These are phyloP conservation scores for Crocodylus rhombifer DNA, from an alignment of 2,797 vertebrate genomes.

Conservation along the genomic window DNA sequence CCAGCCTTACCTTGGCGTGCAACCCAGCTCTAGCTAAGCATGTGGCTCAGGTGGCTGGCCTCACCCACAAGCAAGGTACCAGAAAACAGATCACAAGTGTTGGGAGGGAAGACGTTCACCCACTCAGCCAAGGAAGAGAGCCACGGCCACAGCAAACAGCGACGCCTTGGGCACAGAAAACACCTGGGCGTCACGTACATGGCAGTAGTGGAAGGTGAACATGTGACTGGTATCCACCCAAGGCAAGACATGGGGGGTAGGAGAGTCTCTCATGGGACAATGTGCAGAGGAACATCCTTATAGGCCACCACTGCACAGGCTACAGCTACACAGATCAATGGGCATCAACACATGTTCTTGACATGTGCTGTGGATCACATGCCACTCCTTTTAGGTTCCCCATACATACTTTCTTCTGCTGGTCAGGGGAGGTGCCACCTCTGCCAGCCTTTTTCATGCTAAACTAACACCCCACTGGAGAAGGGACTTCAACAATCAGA, in stretches of 20 bases:
- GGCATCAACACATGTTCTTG: too few species aligned
- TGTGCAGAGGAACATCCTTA: not conserved
- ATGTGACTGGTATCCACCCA: accelerated
- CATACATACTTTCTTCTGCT: accelerated
- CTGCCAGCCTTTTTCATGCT: not conserved
- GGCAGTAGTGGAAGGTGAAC: too few species aligned
- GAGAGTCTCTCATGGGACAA: accelerated
- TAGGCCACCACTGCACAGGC: not conserved
- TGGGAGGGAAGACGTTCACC: not conserved
- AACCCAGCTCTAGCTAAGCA: not conserved
- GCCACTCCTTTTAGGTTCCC: accelerated
- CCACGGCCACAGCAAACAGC: not conserved
- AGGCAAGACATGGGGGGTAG: not conserved
- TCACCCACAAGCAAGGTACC: not conserved
- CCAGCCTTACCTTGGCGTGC: not conserved
- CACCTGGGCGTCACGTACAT: too few species aligned
- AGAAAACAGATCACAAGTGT: not conserved
- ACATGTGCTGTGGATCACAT: too few species aligned
- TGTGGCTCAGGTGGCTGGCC: not conserved
- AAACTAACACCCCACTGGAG: not conserved
- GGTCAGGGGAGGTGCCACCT: not conserved
- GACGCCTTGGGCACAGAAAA: not conserved
- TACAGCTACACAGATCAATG: not conserved
- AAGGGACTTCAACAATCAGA: not conserved
- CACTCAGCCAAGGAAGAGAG: not conserved